Conservation (phyloP, 2,797 vertebrate species). For the Odontamblyopus rebecca region DNA sequence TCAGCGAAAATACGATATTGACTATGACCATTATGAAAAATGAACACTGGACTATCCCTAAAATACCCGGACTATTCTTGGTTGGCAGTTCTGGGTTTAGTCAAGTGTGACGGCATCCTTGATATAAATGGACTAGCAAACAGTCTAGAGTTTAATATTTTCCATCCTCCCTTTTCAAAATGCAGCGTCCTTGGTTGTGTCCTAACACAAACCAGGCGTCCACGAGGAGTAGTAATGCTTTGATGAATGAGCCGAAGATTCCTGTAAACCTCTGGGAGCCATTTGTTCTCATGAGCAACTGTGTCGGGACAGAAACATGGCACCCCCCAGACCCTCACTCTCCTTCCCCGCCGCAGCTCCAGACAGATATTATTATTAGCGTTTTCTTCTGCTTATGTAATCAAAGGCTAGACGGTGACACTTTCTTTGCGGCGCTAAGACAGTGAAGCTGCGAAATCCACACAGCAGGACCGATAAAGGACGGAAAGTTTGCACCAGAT, state of each 20-base stretch:
- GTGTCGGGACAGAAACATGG: conserved; percentile 25
- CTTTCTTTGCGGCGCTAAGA: too few species aligned
- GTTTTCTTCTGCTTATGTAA: too few species aligned
- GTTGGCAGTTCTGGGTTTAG: too few species aligned
- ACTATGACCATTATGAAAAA: too few species aligned
- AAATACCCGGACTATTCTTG: too few species aligned
- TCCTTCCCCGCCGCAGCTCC: conserved; percentile 23
- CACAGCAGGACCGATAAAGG: too few species aligned
- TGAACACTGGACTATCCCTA: neutral
- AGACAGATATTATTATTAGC: conserved; percentile 8
- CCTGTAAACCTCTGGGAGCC: conserved; percentile 39
- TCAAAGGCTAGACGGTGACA: too few species aligned
- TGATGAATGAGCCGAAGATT: conserved; percentile 35
- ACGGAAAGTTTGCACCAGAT: too few species aligned
- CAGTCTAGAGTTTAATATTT: conserved; percentile 26
- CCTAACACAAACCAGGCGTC: conserved; percentile 26
- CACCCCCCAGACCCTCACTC: conserved; percentile 11
- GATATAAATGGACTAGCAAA: neutral
- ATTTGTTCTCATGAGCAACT: conserved; percentile 41
- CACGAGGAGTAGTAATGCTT: conserved; percentile 14
- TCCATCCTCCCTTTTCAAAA: conserved; percentile 19
- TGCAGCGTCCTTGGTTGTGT: neutral
- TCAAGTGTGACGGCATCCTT: too few species aligned
- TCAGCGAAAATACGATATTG: too few species aligned
- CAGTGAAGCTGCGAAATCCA: too few species aligned